Conservation (phyloP, 2,888 invertebrate genomes). For the Andrena trimmerana region DNA sequence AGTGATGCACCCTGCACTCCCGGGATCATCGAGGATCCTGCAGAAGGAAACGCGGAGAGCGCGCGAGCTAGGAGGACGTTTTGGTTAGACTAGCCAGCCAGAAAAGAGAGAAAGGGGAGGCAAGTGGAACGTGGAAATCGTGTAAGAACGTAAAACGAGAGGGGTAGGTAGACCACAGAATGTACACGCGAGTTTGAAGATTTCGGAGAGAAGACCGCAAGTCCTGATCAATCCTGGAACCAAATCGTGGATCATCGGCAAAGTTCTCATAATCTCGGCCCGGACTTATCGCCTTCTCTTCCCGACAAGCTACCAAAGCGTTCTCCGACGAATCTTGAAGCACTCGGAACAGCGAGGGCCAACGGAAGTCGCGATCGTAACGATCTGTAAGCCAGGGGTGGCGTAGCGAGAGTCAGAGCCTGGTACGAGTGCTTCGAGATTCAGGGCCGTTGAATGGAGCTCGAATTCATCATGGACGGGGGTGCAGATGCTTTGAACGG, state of each 20-base stretch:
- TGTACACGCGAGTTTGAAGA: conserved; percentile 35
- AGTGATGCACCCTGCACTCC: conserved; percentile 68
- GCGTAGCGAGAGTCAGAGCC: conserved; percentile 22
- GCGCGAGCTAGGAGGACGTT: conserved; percentile 50
- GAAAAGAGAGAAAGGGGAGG: background rate
- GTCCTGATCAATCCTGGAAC: conserved; percentile 27
- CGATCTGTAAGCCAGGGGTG: conserved; percentile 7
- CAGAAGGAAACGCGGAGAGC: conserved; percentile 44
- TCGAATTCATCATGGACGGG: conserved; percentile 82
- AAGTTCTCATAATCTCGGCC: conserved; percentile 29
- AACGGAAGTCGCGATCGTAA: conserved; percentile 34
- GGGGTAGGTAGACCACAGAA: conserved; percentile 2
- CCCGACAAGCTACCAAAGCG: conserved; percentile 43
- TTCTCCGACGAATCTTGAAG: conserved; percentile 52
- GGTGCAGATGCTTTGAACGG: conserved; percentile 79
- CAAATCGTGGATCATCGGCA: conserved; percentile 20
- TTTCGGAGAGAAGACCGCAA: conserved; percentile 22
- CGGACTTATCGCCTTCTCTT: conserved; percentile 45
- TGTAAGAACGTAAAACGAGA: background rate
- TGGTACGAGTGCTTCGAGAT: conserved; percentile 45
- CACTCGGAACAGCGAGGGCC: conserved; percentile 31
- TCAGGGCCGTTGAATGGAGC: conserved; percentile 76
- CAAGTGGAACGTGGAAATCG: conserved; percentile 4
- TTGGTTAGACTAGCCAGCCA: conserved; percentile 33
- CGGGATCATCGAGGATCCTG: conserved; percentile 55